These are phyloP conservation scores for Argyrosomus regius DNA, from an alignment of 2,797 vertebrate genomes.

Conservation along the genomic window DNA sequence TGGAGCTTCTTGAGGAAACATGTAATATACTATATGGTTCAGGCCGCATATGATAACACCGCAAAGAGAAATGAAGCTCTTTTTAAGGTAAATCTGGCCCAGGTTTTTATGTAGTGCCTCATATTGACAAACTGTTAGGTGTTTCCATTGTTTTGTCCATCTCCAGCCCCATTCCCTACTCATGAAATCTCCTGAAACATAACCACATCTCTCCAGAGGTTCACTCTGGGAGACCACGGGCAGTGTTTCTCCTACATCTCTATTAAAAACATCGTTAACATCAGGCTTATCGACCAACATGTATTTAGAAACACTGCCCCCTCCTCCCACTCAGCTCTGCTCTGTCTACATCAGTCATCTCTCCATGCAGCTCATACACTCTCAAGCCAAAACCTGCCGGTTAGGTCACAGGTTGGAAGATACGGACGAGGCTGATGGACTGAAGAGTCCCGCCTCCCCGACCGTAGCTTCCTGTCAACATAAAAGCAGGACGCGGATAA, in stretches of 20 bases:
- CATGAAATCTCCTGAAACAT: not conserved
- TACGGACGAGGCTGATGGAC: slow-evolving; percentile 69
- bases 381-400: slow-evolving; percentile 69
- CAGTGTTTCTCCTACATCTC: slow-evolving; percentile 29
- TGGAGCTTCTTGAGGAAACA: not conserved
- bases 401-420: slow-evolving; percentile 66
- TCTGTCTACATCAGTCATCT: slow-evolving; percentile 41
- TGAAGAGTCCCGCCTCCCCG: slow-evolving; percentile 33
- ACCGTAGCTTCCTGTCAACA: slow-evolving; percentile 66
- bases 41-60: not conserved
- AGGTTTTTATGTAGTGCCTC: not conserved
- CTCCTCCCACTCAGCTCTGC: slow-evolving; percentile 17
- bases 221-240: not conserved
- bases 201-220: not conserved
- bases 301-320: slow-evolving; percentile 20
- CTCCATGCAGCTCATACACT: slow-evolving; percentile 76
- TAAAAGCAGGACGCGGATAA: slow-evolving; percentile 63
- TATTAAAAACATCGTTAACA: not conserved
- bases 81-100: not conserved
- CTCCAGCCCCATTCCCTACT: not conserved
- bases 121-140: slow-evolving; percentile 8
- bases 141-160: slow-evolving; percentile 64
- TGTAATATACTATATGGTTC: no score
- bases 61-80: not conserved
- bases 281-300: not conserved